Base-by-base conservation (phyloP, 2,888 invertebrate species). In the Agriopis marginaria region DNA sequence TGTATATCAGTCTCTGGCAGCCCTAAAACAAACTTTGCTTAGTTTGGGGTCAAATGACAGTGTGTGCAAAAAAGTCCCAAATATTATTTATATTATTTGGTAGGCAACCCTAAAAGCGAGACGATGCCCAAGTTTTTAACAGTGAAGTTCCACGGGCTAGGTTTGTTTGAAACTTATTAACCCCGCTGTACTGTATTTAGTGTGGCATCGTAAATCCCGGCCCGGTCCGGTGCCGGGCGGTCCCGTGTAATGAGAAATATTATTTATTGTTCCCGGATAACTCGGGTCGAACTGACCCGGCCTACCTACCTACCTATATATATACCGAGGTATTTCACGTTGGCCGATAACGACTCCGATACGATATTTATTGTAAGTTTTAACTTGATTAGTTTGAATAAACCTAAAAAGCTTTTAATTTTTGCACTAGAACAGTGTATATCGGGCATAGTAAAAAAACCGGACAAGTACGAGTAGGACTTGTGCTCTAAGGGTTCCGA, bases 231-330 rank as follows among this genome's bases (percentile, higher is more conserved):
- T 5, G 32, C 32, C 5, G 67, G 49, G 65, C 73, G 75, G 73
- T 66, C 63, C 70, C 76, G 66, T 66, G 84, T 90, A 90, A 91
- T 90, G 89, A 89, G 89, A 86, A 91, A 90, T 89, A 90, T 90
- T 89, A 91, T 90, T 91, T 90, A 90, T 89, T 82, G 84, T 82
- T 71, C 76, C 73, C 72, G 81, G 79, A 78, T 83, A 82, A 82
- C 78, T 49, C 62, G 56, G 70, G 54, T 63, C 66, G 55, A 70
- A 75, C 77, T 77, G 80, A 77, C 81, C 81, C 73, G 75, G 71
- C n/a, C 32, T 53, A 8, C 40, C 14, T 11, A 40, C 40, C 14
- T 11, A 40, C n/a, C 32, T 32, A 32, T 0, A 0, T 32, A 32
- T 32, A 32, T 50, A 50, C 14, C 7, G 49, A 6, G 17, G 11